These are phyloP conservation scores for Pseudonaja textilis DNA, from an alignment of 2,113 vertebrate genomes.

Conservation along the genomic window DNA sequence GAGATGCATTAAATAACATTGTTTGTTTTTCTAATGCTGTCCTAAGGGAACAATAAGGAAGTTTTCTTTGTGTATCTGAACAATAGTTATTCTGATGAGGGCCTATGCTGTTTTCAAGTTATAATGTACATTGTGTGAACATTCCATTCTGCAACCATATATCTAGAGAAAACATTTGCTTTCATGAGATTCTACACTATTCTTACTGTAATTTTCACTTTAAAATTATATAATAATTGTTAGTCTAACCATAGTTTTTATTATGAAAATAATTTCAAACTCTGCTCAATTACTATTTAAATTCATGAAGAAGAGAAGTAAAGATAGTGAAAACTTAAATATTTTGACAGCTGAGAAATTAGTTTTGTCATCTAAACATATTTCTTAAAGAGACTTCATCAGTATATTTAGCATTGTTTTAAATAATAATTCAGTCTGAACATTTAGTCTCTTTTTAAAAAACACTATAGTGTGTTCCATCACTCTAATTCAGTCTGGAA, in stretches of 20 bases:
- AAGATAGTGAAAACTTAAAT: conserved; percentile 26
- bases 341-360: conserved; percentile 27
- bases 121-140: not conserved
- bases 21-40: not conserved
- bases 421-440: not conserved
- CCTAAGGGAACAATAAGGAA: not conserved
- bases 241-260: conserved; percentile 31
- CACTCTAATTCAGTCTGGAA: not conserved
- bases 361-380: not conserved
- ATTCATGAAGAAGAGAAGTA: conserved; percentile 9
- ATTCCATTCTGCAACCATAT: not conserved
- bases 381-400: not conserved
- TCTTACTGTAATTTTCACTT: conserved; percentile 1
- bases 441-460: not conserved
- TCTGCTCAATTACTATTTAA: conserved; percentile 38
- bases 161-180: not conserved
- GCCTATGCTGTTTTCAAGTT: not conserved
- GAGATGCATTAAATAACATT: not conserved
- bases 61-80: not conserved
- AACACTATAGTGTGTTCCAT: not conserved
- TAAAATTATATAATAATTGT: conserved; percentile 10
- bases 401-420: not conserved
- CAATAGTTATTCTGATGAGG: not conserved
- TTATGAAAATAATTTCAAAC: conserved; percentile 39
- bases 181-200: not conserved